Percentiles rank a stretch among this genome's conserved stretches.
These are phyloP conservation scores for Volucella bombylans DNA, from an alignment of 2,888 invertebrate genomes.

Conservation along the genomic window DNA sequence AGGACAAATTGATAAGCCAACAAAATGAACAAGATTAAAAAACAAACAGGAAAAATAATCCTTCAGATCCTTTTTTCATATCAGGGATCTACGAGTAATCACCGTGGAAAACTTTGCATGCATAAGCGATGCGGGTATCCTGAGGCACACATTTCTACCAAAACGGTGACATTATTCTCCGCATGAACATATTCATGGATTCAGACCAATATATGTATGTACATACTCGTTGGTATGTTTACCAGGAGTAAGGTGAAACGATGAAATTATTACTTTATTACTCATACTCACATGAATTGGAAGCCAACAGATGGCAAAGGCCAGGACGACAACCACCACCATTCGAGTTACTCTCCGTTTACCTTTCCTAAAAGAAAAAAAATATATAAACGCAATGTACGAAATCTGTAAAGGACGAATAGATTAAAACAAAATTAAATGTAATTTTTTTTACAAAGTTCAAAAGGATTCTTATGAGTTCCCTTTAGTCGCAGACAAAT, in stretches of 20 bases:
- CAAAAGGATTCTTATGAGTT: conserved; percentile 23
- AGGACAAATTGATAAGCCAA: neutral
- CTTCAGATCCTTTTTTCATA: neutral
- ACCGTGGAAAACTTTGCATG: conserved; percentile 6
- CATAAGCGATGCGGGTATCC: conserved; percentile 6
- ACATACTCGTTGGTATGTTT: neutral
- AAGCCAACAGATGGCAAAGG: conserved; percentile 96
- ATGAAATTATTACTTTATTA: conserved; percentile 16
- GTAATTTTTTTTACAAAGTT: conserved; percentile 15
- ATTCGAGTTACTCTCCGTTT: conserved; percentile 95
- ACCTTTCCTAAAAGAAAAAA: conserved; percentile 86
- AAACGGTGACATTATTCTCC: no score
- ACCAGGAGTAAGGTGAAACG: neutral
- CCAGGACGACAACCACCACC: conserved; percentile 95
- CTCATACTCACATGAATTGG: conserved; percentile 90
- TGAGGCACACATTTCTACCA: neutral
- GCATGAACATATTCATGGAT: neutral
- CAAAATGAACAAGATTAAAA: neutral
- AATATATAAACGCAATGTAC: conserved; percentile 8
- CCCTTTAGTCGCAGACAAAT: conserved; percentile 52
- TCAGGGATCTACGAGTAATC: conserved; percentile 14
- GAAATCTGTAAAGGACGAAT: conserved; percentile 30
- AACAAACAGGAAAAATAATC: neutral
- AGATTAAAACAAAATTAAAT: conserved; percentile 43
- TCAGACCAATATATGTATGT: neutral